Evolutionary conservation across 2,888 invertebrate species (phyloP).

Genomic region (Fabriciana adippe): DNA sequence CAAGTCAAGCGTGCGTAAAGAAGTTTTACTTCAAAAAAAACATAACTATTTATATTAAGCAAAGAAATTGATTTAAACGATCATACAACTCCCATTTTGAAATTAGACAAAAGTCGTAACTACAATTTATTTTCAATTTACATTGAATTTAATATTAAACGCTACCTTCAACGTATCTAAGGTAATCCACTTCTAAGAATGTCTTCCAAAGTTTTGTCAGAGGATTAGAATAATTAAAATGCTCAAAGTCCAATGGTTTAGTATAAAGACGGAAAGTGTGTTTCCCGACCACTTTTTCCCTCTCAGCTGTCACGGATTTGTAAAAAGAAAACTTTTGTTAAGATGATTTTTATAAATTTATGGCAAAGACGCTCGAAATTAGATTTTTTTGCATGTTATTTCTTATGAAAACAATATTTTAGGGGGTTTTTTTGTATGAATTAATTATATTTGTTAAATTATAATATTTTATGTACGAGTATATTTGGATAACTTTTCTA

Average conservation of each 20-base stretch:
- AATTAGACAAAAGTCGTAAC: too few relatives aligned
- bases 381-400: not conserved
- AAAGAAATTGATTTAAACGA: too few relatives aligned
- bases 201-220: slow-evolving; percentile 52
- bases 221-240: slow-evolving; percentile 67
- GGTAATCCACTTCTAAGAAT: slow-evolving; percentile 28
- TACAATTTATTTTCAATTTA: too few relatives aligned
- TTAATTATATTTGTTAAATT: too few relatives aligned
- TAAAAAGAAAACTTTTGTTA: slow-evolving; percentile 7
- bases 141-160: not conserved
- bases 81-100: too few relatives aligned
- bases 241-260: slow-evolving; percentile 45
- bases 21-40: too few relatives aligned
- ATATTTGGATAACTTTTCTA: too few relatives aligned
- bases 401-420: not conserved
- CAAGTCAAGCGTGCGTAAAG: too few relatives aligned
- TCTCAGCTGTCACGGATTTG: slow-evolving; percentile 21
- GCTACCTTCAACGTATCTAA: not conserved
- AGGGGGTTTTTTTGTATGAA: too few relatives aligned
- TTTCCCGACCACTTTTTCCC: slow-evolving; percentile 27
- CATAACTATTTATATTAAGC: too few relatives aligned
- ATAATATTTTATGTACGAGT: too few relatives aligned
- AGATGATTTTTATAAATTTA: slow-evolving; percentile 14
- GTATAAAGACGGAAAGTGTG: slow-evolving; percentile 25
- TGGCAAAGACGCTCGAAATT: not conserved